Conservation (phyloP, 2,113 vertebrate genomes). For the Lates calcarifer region DNA sequence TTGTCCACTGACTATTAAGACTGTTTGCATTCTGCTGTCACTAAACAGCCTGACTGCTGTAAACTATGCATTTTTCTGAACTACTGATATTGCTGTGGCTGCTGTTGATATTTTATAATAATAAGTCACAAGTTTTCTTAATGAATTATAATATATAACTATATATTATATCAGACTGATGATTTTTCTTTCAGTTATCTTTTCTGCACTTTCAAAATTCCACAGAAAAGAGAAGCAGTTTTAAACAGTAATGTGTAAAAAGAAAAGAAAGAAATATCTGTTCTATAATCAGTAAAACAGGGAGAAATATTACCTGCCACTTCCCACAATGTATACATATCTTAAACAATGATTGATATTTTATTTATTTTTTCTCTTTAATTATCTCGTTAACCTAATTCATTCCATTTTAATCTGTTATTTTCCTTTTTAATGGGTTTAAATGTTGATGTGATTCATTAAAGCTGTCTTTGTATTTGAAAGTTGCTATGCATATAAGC, state of each 20-base stretch:
- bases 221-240: neutral
- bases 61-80: neutral
- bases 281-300: neutral
- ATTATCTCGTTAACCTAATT: neutral
- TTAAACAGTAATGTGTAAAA: neutral
- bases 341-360: too few relatives aligned
- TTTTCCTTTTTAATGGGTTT: neutral
- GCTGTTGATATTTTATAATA: neutral
- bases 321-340: too few relatives aligned
- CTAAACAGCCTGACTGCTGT: neutral
- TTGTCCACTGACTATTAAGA: neutral
- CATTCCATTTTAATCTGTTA: neutral
- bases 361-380: neutral
- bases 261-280: neutral
- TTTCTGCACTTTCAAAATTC: neutral
- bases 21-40: neutral
- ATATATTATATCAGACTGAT: neutral
- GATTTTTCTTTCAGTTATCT: neutral
- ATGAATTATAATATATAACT: neutral
- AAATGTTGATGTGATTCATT: neutral
- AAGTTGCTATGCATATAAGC: too few relatives aligned
- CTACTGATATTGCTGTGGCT: neutral
- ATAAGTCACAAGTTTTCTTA: neutral
- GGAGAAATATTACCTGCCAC: neutral
- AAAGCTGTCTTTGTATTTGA: neutral